Percentiles rank a stretch among this genome's conserved stretches.
phyloP scores from a whole-genome alignment of 2,113 vertebrate genomes.

The Agelaius phoeniceus region DNA sequence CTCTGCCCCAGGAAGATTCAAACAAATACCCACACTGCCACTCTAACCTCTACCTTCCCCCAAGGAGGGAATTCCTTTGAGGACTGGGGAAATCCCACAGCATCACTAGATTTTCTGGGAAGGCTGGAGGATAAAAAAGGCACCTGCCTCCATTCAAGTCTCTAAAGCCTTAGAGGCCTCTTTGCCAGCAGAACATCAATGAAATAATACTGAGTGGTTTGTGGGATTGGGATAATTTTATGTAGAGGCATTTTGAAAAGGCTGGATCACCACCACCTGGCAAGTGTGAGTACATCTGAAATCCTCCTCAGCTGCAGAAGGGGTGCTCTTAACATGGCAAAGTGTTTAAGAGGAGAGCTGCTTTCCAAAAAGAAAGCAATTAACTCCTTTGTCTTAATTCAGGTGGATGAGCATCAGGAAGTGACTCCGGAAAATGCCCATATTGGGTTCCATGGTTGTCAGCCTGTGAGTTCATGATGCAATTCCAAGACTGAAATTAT shows the following conservation, averaged over 20 bases:
- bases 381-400: background rate
- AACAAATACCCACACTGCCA: background rate
- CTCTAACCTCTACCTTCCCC: background rate
- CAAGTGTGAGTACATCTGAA: background rate
- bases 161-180: constrained; percentile 17
- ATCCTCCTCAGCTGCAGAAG: background rate
- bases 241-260: background rate
- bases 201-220: constrained; percentile 18
- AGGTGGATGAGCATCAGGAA: background rate
- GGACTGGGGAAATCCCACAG: constrained; percentile 9
- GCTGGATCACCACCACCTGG: constrained; percentile 31
- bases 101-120: background rate
- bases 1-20: background rate
- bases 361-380: background rate
- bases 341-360: background rate
- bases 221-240: constrained; percentile 38
- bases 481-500: constrained; percentile 27
- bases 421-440: background rate
- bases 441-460: background rate
- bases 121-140: constrained; percentile 29
- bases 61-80: background rate
- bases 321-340: background rate
- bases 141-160: background rate
- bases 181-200: background rate
- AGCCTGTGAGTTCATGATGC: background rate